A percentile compares a stretch with the other conserved stretches of the same genome.
Evolutionary conservation across 2,888 invertebrate species (phyloP).

Genomic region (Aspidiotus destructor): DNA sequence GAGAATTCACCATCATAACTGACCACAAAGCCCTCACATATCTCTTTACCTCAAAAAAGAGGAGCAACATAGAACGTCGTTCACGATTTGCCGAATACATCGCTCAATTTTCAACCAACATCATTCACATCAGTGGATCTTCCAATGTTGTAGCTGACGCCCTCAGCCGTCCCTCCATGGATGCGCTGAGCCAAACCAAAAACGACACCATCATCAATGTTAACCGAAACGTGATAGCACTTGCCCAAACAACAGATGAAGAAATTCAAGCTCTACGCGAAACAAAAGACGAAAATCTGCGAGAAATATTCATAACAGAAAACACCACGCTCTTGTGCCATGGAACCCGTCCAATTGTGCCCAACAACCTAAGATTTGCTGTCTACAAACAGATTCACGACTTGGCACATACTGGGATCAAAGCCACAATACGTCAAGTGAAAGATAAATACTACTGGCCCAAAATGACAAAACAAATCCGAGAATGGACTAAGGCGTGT

Average conservation of each 20-base stretch:
- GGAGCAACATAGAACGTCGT: constrained; percentile 13
- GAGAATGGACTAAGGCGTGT: constrained; percentile 40
- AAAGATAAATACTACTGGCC: constrained; percentile 41
- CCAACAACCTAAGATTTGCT: not conserved
- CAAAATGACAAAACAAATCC: constrained; percentile 36
- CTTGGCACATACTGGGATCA: constrained; percentile 38
- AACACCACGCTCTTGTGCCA: no score
- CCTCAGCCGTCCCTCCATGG: constrained; percentile 17
- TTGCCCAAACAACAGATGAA: not conserved
- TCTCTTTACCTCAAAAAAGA: constrained; percentile 30
- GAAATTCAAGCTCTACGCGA: not conserved
- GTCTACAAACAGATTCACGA: constrained; percentile 37
- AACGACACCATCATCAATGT: not conserved
- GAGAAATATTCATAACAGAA: not conserved
- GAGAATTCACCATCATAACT: constrained; percentile 32
- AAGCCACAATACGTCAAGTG: constrained; percentile 38
- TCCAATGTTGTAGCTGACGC: constrained; percentile 25
- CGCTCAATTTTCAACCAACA: constrained; percentile 33
- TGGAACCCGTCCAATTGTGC: constrained; percentile 19
- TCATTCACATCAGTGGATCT: not conserved
- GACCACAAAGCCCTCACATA: constrained; percentile 33
- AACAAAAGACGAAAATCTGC: not conserved
- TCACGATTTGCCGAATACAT: constrained; percentile 22
- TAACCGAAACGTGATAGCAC: not conserved
- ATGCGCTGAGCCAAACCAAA: no score